Evolutionary conservation across 2,888 invertebrate species (phyloP).

Genomic region (Harpalus rufipes): DNA sequence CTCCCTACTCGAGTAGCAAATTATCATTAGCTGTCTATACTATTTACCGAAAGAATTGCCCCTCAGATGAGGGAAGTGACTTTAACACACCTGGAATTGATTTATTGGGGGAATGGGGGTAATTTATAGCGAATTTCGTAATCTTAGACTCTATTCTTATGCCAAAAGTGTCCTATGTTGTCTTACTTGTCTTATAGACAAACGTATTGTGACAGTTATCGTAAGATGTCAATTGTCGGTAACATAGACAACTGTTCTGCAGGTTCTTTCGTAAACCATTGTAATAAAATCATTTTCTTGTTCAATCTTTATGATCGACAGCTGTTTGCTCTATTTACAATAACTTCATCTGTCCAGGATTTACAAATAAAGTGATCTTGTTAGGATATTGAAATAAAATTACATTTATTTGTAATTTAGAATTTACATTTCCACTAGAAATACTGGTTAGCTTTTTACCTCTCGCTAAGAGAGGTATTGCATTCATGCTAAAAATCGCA

Average conservation of each 20-base stretch:
- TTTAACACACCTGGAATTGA: constrained; percentile 5
- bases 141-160: not conserved
- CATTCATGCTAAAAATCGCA: no score
- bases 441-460: no score
- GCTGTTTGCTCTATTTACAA: no score
- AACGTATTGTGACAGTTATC: not conserved
- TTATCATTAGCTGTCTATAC: constrained; percentile 52
- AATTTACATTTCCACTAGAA: no score
- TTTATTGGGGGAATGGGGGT: not conserved
- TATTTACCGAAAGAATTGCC: constrained; percentile 9
- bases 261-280: no score
- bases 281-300: no score
- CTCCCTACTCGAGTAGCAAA: constrained; percentile 29
- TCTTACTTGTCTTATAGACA: not conserved
- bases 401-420: no score
- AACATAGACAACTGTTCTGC: not conserved
- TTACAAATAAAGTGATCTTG: no score
- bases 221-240: not conserved
- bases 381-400: no score
- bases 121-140: constrained; percentile 6
- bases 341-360: no score
- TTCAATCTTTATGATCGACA: no score
- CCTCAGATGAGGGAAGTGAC: not conserved
- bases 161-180: not conserved
- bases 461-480: no score